A percentile compares a stretch with the other conserved stretches of the same genome.
phyloP scores from a whole-genome alignment of 2,888 invertebrate genomes.

The Hyalella azteca region DNA sequence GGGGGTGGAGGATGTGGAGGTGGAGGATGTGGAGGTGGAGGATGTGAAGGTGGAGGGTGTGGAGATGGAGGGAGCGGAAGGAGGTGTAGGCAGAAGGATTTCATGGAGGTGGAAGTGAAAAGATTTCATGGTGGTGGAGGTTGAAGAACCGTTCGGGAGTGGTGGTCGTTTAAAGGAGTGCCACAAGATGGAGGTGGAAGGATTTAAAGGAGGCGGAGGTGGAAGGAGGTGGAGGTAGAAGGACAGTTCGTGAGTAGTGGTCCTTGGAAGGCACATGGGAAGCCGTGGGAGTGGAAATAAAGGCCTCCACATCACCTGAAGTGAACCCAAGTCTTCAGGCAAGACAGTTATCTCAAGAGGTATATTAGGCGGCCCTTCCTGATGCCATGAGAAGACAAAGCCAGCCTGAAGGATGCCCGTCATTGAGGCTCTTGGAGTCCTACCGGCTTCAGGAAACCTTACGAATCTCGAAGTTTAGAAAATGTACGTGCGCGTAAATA shows the following conservation, averaged over 20 bases:
- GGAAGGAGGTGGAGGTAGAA: not conserved
- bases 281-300: slow-evolving; percentile 38
- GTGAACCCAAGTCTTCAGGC: slow-evolving; percentile 32
- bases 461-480: slow-evolving; percentile 39
- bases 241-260: slow-evolving; percentile 30
- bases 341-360: slow-evolving; percentile 39
- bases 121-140: not conserved
- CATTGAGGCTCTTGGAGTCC: slow-evolving; percentile 28
- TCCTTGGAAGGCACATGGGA: slow-evolving; percentile 28
- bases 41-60: not conserved
- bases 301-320: slow-evolving; percentile 39
- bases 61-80: not conserved
- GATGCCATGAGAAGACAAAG: slow-evolving; percentile 37
- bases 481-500: slow-evolving; percentile 38
- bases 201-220: not conserved
- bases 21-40: not conserved
- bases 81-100: not conserved
- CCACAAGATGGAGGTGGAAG: not conserved
- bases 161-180: not conserved
- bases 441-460: slow-evolving; percentile 36
- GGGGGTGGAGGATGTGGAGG: not conserved
- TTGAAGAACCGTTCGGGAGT: not conserved
- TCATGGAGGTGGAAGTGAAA: not conserved
- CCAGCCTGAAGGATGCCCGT: slow-evolving; percentile 29
- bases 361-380: slow-evolving; percentile 36